These are phyloP conservation scores for Paramuricea clavata DNA, from an alignment of 92 coral and sea anemone species.

Conservation along the genomic window DNA sequence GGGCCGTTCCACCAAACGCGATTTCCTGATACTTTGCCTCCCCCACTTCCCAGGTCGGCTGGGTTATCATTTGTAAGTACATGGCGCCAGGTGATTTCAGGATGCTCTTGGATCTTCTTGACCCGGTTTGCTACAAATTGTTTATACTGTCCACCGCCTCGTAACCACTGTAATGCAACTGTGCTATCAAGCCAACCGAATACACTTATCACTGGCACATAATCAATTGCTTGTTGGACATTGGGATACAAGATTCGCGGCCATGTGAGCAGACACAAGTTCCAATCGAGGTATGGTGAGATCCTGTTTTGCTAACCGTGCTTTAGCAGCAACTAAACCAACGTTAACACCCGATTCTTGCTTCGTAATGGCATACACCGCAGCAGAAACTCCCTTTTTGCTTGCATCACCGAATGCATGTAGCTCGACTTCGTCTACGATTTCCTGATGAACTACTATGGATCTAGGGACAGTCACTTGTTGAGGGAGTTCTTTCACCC, in stretches of 20 bases:
- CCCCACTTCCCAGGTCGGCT: constrained; percentile 3
- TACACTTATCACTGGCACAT: not conserved
- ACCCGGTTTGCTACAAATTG: constrained; percentile 27
- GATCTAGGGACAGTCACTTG: constrained; percentile 15
- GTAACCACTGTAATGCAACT: not conserved
- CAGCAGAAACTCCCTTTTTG: constrained; percentile 5
- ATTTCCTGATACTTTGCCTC: not conserved
- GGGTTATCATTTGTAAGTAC: constrained; percentile 10
- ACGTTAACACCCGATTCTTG: not conserved
- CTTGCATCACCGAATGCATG: constrained; percentile 25
- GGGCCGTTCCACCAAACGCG: constrained; percentile 22
- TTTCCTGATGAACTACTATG: not conserved
- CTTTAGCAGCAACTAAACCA: not conserved
- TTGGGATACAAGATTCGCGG: not conserved
- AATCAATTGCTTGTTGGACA: too few species aligned
- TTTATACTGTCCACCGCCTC: not conserved
- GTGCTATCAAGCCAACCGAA: not conserved
- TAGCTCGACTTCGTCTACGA: constrained; percentile 35
- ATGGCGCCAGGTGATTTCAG: constrained; percentile 5
- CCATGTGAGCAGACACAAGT: not conserved
- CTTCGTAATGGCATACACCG: not conserved
- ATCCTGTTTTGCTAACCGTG: not conserved
- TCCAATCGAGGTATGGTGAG: not conserved
- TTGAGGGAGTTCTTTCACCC: constrained; percentile 6
- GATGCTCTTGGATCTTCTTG: constrained; percentile 14